These are phyloP conservation scores for Lymantria dispar DNA, from an alignment of 2,888 invertebrate species.

Conservation along the genomic window DNA sequence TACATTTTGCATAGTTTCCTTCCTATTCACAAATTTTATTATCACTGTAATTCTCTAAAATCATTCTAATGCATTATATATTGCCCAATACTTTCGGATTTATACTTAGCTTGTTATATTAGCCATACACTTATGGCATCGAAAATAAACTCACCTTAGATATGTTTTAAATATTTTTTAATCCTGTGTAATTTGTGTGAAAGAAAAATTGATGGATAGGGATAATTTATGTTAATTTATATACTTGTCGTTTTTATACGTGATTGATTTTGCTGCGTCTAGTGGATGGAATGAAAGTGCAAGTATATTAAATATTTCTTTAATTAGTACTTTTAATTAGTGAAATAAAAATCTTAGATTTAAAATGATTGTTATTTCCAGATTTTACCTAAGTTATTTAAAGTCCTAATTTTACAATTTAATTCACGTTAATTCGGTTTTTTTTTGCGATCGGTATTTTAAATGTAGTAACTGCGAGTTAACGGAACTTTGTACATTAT, in stretches of 20 bases:
- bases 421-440: too few species aligned
- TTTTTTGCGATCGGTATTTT: too few species aligned
- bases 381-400: neutral
- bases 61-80: neutral
- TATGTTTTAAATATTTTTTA: neutral
- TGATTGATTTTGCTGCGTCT: constrained; percentile 17
- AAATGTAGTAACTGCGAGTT: too few species aligned
- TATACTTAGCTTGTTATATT: too few species aligned
- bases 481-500: too few species aligned
- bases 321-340: constrained; percentile 27
- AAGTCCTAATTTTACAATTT: neutral
- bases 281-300: constrained; percentile 29
- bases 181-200: neutral
- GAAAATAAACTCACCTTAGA: neutral
- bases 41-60: neutral
- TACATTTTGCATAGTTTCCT: neutral
- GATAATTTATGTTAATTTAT: constrained; percentile 14
- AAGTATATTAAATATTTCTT: constrained; percentile 29
- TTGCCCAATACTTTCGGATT: too few species aligned
- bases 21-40: neutral
- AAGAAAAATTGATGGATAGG: constrained; percentile 1
- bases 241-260: constrained; percentile 5
- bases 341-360: constrained; percentile 28
- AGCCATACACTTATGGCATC: neutral
- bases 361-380: constrained; percentile 23